A percentile compares a stretch with the other conserved stretches of the same genome.
These are phyloP conservation scores for Tenrec ecaudatus DNA, from an alignment of 2,113 vertebrate genomes.

Conservation along the genomic window DNA sequence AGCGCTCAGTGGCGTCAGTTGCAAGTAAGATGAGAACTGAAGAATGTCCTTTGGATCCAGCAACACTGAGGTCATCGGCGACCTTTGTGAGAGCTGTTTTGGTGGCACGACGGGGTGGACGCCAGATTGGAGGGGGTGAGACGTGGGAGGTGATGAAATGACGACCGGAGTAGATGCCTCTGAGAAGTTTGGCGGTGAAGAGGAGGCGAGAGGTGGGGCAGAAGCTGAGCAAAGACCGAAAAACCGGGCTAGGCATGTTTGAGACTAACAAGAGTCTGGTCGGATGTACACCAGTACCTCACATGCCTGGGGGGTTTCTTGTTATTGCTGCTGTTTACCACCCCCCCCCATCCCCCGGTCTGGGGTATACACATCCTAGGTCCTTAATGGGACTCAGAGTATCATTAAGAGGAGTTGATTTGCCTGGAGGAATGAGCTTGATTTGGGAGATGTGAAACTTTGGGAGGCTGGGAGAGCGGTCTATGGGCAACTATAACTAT, in stretches of 20 bases:
- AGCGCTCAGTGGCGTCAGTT: background rate
- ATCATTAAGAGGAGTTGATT: background rate
- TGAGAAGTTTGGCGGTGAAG: background rate
- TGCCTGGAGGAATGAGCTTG: background rate
- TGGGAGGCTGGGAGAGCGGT: background rate
- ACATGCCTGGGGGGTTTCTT: background rate
- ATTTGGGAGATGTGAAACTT: background rate
- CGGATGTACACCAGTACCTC: background rate
- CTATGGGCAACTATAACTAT: background rate
- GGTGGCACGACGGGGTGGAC: slow-evolving; percentile 37
- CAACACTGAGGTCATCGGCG: slow-evolving; percentile 66
- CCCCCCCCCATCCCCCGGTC: background rate
- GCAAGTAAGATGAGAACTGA: slow-evolving; percentile 66
- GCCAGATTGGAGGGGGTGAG: slow-evolving; percentile 58
- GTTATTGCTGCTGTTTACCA: background rate
- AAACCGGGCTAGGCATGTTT: background rate
- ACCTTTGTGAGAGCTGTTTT: slow-evolving; percentile 73
- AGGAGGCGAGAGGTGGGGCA: background rate
- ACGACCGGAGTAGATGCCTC: slow-evolving; percentile 31
- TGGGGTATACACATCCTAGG: background rate
- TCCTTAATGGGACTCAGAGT: slow-evolving; percentile 20
- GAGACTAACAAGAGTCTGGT: background rate
- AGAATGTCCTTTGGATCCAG: slow-evolving; percentile 72
- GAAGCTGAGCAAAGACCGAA: background rate
- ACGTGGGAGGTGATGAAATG: slow-evolving; percentile 60